Evolutionary conservation across 2,113 vertebrate species (phyloP), one percentile per base, ranked within the genome.

Genomic region (Myxocyprinus asiaticus): DNA sequence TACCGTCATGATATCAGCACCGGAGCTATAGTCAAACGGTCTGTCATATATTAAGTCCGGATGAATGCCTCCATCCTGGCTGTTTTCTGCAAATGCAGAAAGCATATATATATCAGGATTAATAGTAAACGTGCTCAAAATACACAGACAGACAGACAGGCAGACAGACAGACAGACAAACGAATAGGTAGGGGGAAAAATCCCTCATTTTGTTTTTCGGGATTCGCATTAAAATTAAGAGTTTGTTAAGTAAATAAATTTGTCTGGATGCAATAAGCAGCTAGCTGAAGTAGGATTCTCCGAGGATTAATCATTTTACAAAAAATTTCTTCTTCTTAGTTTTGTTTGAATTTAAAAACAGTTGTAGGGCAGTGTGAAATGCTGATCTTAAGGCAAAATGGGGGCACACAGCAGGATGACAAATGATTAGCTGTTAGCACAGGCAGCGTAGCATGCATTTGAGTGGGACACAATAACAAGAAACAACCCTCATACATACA

Each of bases 11-110:
- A 94, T 93, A 86, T 96, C 95, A 68, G 91, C 91, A 51, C 92
- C 85, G 59, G 87, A 94, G 92, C 90, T 91, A 89, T 94, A 95
- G 89, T 95, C 94, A 83, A 92, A 94, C 77, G 95, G 90, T 88
- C 91, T 94, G 85, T 95, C 95, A 90, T 92, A 93, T 89, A 94
- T 92, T 90, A 94, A 93, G 87, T 96, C 95, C 11, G 90, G 88
- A 88, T 94, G 92, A 83, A 93, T 89, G 73, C 93, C 90, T 70
- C 94, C 94, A 82, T 96, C 95, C 90, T 95, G 93, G 91, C 94
- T 95, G 92, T 93, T 91, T 88, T 95, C 96, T 97, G 93, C 83
- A 90, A 94, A 93, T 78, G 93, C 93, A 94, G 93, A 94, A 94
- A 93, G 92, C 90, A 93, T 91, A 91, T 84, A 87, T 86, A 64